Evolutionary conservation across 2,888 invertebrate species (phyloP), one percentile per base, ranked within the genome.

Genomic region (Drosophila macrospina): DNA sequence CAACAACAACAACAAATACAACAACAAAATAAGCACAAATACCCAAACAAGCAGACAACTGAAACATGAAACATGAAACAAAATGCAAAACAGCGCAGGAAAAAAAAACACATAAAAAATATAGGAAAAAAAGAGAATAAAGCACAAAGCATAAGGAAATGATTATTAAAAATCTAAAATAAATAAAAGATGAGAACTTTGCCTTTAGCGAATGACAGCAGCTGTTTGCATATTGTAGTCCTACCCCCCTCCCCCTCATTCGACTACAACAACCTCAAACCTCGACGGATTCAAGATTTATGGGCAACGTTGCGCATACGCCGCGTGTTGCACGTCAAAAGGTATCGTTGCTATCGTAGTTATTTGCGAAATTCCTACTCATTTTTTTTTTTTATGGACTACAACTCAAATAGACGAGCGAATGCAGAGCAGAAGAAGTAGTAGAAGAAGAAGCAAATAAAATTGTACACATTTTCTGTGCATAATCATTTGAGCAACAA

Each of bases 121-220:
- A 26, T 10, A 32, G 2, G 61, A 2, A 36, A 10, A 26, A 28
- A 42, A 37, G 7, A 15, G 15, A 15, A 36, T 4, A 47, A 30
- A 64, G 24, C 39, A 39, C 55, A 59, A 55, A 52, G 64, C 63
- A 66, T 66, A 70, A 81, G 70, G 73, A 79, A 85, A 83, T 83
- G 80, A 86, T 83, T 83, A 86, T 83, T 83, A 83, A 83, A 83
- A 83, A 83, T 83, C 83, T 83, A 86, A 86, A 83, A 83, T 83
- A 83, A 83, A 83, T 83, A 83, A 83, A 80, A 83, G 86, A 86
- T 83, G 83, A 83, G 78, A 78, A 72, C 54, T 74, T 80, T 69
- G 85, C 84, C 86, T 65, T 55, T 66, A 73, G 85, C 85, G 67
- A 70, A 79, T 84, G 85, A 85, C 85, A 86, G 86, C 83, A 86